Evolutionary conservation across 2,888 invertebrate genomes (phyloP).

Genomic region (Carcina quercana): DNA sequence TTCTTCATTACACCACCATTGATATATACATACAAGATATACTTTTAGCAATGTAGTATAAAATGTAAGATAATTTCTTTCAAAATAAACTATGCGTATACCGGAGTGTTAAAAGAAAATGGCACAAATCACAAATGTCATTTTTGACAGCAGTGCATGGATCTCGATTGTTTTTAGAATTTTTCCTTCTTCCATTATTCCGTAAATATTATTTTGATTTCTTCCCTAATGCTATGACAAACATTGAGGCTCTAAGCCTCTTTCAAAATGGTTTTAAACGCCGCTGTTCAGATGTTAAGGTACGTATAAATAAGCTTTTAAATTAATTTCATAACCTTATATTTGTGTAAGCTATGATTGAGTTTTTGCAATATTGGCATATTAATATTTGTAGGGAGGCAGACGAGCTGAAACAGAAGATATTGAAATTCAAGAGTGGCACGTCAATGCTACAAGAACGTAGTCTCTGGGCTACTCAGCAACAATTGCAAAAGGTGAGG

Average conservation of each 20-base stretch:
- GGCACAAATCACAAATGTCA: slow-evolving; percentile 3
- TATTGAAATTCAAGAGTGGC: slow-evolving; percentile 77
- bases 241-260: slow-evolving; percentile 65
- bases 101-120: no score
- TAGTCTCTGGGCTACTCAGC: slow-evolving; percentile 58
- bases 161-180: slow-evolving; percentile 59
- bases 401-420: slow-evolving; percentile 81
- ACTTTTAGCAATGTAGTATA: no score
- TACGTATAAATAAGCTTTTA: slow-evolving; percentile 43
- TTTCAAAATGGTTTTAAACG: slow-evolving; percentile 82
- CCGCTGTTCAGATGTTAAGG: slow-evolving; percentile 84
- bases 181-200: slow-evolving; percentile 37
- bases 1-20: no score
- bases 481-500: slow-evolving; percentile 68
- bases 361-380: slow-evolving; percentile 1
- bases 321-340: neutral
- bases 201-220: slow-evolving; percentile 39
- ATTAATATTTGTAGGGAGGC: slow-evolving; percentile 75
- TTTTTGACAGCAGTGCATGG: slow-evolving; percentile 17
- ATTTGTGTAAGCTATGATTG: neutral
- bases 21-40: no score
- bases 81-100: no score
- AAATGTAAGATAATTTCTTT: no score
- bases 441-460: slow-evolving; percentile 63
- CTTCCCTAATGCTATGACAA: slow-evolving; percentile 66